phyloP scores from a whole-genome alignment of 2,113 vertebrate genomes.

The Lepus europaeus region DNA sequence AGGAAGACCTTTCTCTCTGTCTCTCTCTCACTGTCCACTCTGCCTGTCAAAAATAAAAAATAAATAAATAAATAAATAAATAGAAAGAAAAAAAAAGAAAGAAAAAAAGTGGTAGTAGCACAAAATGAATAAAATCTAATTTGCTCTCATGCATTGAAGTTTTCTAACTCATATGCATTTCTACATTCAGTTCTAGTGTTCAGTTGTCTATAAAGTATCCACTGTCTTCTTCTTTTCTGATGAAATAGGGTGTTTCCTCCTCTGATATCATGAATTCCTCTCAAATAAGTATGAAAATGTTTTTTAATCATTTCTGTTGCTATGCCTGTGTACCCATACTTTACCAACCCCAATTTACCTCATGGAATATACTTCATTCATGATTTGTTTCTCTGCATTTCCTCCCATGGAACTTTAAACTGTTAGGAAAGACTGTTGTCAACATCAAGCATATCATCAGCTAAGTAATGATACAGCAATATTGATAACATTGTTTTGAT shows the following conservation, averaged over 20 bases:
- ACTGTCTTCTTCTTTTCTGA: neutral
- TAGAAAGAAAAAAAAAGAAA: too few species aligned
- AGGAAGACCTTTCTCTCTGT: too few species aligned
- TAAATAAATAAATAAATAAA: too few species aligned
- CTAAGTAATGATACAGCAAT: neutral
- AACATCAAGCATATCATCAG: neutral
- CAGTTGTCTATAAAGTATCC: neutral
- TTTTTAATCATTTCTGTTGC: neutral
- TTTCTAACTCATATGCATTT: neutral
- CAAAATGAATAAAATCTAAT: conserved; percentile 23
- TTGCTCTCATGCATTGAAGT: neutral
- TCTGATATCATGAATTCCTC: neutral
- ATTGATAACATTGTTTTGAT: neutral
- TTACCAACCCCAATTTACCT: neutral
- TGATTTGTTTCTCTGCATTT: conserved; percentile 9
- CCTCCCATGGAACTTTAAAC: neutral
- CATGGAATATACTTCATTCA: conserved; percentile 20
- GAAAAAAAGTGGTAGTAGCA: conserved; percentile 9
- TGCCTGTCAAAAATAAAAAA: too few species aligned
- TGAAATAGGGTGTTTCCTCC: neutral
- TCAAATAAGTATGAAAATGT: neutral
- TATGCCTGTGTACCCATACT: neutral
- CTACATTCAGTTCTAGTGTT: neutral
- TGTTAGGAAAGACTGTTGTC: neutral
- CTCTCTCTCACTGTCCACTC: too few species aligned